Evolutionary conservation across 2,113 vertebrate species (phyloP).

Genomic region (Lycocorax pyrrhopterus): DNA sequence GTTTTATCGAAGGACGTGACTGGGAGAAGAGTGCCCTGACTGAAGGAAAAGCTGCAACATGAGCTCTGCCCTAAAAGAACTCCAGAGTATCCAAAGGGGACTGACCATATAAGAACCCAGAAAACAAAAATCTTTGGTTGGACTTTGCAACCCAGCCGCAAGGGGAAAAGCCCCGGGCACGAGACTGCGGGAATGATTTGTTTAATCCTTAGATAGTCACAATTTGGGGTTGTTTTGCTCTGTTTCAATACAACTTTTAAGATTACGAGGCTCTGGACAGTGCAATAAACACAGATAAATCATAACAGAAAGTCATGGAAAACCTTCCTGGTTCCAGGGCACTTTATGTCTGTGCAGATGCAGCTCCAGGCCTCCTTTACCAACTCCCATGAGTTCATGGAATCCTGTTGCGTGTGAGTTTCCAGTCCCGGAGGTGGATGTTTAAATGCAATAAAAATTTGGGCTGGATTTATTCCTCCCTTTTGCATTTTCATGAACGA

Average conservation of each 20-base stretch:
- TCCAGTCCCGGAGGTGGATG: slow-evolving; percentile 5
- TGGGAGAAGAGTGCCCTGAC: not conserved
- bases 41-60: not conserved
- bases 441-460: slow-evolving; percentile 34
- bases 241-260: not conserved
- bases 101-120: not conserved
- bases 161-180: not conserved
- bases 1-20: not conserved
- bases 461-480: not conserved
- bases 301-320: not conserved
- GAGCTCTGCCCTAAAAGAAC: not conserved
- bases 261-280: not conserved
- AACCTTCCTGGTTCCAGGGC: not conserved
- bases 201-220: slow-evolving; percentile 28
- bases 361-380: slow-evolving; percentile 13
- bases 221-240: not conserved
- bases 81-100: not conserved
- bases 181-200: not conserved
- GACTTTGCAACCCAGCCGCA: not conserved
- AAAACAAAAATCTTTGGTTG: not conserved
- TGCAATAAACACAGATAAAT: not conserved
- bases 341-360: not conserved
- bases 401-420: not conserved
- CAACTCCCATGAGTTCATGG: not conserved
- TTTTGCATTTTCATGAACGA: slow-evolving; percentile 44